Evolutionary conservation across 2,113 vertebrate genomes (phyloP), one percentile per base, ranked within the genome.

Genomic region (Asarcornis scutulata): DNA sequence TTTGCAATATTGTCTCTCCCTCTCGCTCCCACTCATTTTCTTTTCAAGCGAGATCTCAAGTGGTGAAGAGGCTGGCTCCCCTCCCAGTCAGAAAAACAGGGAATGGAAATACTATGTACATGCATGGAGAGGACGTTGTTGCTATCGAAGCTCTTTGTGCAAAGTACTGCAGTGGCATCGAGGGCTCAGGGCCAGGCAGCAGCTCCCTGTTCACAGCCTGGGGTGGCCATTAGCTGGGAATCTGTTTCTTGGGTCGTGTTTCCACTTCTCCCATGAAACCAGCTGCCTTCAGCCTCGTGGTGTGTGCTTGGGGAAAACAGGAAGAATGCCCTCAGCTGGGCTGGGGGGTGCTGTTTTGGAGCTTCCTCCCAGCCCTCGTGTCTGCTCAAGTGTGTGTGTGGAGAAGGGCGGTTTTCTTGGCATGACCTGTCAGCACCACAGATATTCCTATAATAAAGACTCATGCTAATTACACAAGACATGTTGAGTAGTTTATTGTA

Each of bases 181-280:
- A 42, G n/a, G 11, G 8, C 50, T 62, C 0, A 0, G n/a, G 6
- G 21, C 20, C 0, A 1, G 40, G 42, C 0, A 0, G 38, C 31
- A 66, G 64, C 12, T 8, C 6, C 21, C 53, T 63, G 27, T 62
- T 53, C 72, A 25, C 56, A 60, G 56, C 63, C 21, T 86, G 40
- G 2, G 27, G 8, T 7, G 53, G 22, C 55, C 1, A 0, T 31
- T 63, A 0, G 0, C 13, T 18, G n/a, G 31, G 2, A 72, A 81
- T 74, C 13, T n/a, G 1, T 3, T 29, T 23, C 22, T 71, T 32
- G 9, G 6, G 36, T 29, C 8, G 8, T 3, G 5, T 79, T 85
- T 62, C 46, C 22, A 20, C 62, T 62, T 83, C 12, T 58, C 26
- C 10, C 64, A n/a, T 32, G 50, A 74, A 91, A 38, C 3, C 58